Conservation (phyloP, 2,113 vertebrate genomes). For the Vimba vimba region DNA sequence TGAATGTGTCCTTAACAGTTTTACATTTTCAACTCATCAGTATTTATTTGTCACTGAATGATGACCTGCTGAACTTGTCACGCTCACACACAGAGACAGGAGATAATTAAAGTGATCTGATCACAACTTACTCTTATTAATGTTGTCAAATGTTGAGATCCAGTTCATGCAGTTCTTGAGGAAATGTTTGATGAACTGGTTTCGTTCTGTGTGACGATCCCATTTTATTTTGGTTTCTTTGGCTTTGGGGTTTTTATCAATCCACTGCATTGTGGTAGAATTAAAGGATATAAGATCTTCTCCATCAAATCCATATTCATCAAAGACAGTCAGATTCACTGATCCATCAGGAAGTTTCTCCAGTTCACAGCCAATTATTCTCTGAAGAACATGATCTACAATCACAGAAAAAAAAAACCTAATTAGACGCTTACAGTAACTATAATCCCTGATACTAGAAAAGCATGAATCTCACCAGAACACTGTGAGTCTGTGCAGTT, state of each 20-base stretch:
- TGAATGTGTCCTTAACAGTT: too few species aligned
- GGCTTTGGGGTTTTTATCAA: not conserved
- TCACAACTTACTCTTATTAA: not conserved
- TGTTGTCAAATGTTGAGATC: not conserved
- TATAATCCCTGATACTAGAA: too few species aligned
- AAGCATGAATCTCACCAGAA: not conserved
- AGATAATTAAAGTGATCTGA: not conserved
- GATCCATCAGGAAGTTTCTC: not conserved
- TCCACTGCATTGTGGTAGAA: not conserved
- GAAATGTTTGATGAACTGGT: fast-evolving
- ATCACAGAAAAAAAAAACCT: too few species aligned
- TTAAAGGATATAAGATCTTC: not conserved
- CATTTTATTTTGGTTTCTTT: not conserved
- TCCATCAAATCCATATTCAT: constrained; percentile 10
- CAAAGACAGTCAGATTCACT: not conserved
- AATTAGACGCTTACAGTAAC: too few species aligned
- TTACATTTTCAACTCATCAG: not conserved
- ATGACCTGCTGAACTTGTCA: too few species aligned
- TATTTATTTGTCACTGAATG: not conserved
- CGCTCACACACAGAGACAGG: too few species aligned
- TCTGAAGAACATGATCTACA: too few species aligned
- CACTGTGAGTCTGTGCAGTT: not conserved
- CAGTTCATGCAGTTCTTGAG: not conserved
- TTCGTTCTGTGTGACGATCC: not conserved
- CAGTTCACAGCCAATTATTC: too few species aligned